Evolutionary conservation across 2,888 invertebrate genomes (phyloP).

Genomic region (Eledona agricola): DNA sequence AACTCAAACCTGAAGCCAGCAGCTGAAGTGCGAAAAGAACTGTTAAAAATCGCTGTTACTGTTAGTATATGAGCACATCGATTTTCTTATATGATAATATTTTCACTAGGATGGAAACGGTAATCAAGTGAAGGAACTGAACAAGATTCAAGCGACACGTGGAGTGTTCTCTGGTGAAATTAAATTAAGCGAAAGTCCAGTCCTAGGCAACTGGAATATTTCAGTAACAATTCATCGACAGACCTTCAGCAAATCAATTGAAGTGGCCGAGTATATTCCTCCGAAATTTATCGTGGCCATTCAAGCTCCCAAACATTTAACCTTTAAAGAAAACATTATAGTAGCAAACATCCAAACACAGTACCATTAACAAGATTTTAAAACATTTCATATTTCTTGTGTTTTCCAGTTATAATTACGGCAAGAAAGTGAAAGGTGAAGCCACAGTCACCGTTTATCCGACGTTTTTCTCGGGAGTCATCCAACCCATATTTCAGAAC

Average conservation of each 20-base stretch:
- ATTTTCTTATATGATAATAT: constrained; percentile 12
- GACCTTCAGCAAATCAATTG: constrained; percentile 71
- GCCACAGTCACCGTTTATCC: constrained; percentile 86
- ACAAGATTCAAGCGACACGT: constrained; percentile 69
- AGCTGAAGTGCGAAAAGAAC: constrained; percentile 66
- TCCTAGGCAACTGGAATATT: constrained; percentile 89
- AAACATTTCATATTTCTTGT: no score
- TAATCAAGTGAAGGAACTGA: constrained; percentile 86
- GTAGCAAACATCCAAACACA: constrained; percentile 82
- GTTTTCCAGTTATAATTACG: constrained; percentile 79
- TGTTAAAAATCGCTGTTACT: constrained; percentile 66
- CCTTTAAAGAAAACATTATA: constrained; percentile 82
- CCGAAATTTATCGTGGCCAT: constrained; percentile 93
- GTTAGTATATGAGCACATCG: constrained; percentile 13
- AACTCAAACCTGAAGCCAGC: constrained; percentile 79
- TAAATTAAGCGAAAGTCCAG: constrained; percentile 81
- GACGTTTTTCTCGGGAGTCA: constrained; percentile 78
- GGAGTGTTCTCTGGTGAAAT: constrained; percentile 83
- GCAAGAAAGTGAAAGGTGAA: constrained; percentile 86
- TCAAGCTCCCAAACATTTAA: constrained; percentile 81
- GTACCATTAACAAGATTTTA: constrained; percentile 63
- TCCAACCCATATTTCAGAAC: constrained; percentile 79
- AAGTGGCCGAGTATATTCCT: constrained; percentile 90
- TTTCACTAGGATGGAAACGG: constrained; percentile 74
- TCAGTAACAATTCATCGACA: constrained; percentile 70